Conservation (phyloP, 2,888 invertebrate species). For the Sycophila texana region DNA sequence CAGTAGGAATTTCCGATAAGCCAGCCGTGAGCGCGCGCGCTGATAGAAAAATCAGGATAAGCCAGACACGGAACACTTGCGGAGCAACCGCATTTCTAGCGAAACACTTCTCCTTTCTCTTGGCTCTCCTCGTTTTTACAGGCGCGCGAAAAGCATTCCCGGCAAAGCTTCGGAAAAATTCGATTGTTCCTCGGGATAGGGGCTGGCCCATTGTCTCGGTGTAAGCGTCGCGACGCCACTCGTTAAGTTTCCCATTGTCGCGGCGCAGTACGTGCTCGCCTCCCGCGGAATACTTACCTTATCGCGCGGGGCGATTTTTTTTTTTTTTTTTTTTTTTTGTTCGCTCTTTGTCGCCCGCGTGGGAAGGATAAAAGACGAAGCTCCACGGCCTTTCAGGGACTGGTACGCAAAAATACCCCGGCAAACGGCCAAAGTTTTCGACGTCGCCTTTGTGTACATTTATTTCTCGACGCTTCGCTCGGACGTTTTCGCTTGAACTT, state of each 20-base stretch:
- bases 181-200: constrained; percentile 2
- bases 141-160: no score
- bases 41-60: constrained; percentile 1
- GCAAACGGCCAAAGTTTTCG: no score
- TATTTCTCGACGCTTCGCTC: no score
- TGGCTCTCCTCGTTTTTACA: no score
- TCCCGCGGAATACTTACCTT: background rate
- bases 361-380: background rate
- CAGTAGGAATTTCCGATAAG: background rate
- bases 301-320: background rate
- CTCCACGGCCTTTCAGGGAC: no score
- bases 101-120: background rate
- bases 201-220: constrained; percentile 12
- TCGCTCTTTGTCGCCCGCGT: background rate
- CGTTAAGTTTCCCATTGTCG: constrained; percentile 14
- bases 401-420: no score
- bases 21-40: background rate
- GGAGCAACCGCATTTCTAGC: background rate
- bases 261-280: background rate
- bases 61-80: background rate
- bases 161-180: background rate
- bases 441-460: no score
- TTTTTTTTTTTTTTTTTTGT: background rate
- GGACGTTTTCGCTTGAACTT: no score
- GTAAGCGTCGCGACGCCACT: constrained; percentile 8